phyloP scores from a whole-genome alignment of 2,797 vertebrate genomes.

The Dicrostonyx torquatus region DNA sequence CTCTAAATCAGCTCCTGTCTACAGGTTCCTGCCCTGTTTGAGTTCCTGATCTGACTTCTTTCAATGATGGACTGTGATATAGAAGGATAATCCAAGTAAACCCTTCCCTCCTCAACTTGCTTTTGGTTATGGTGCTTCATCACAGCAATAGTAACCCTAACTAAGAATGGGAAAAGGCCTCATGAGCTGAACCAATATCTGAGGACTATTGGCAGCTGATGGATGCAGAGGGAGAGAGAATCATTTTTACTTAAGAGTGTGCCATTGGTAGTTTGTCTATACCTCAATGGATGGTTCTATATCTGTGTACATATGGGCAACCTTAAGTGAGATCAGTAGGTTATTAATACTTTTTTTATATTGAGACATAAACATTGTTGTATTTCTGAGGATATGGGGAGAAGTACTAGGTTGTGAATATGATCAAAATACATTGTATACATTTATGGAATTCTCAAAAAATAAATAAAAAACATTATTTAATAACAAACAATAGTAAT shows the following conservation, averaged over 20 bases:
- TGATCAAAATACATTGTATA: neutral
- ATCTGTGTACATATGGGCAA: no score
- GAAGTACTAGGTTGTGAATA: neutral
- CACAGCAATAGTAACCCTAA: neutral
- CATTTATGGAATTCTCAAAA: neutral
- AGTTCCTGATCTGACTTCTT: neutral
- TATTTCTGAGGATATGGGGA: neutral
- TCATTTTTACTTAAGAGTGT: neutral
- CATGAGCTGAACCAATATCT: neutral
- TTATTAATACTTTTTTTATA: neutral
- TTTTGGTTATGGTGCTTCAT: neutral
- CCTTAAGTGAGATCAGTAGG: neutral
- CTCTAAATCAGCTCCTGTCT: neutral
- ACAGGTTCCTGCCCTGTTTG: neutral
- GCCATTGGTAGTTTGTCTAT: neutral
- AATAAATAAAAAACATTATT: neutral
- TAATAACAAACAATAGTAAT: neutral
- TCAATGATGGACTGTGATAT: neutral
- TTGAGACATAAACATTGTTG: neutral
- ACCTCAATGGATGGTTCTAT: neutral
- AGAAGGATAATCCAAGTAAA: neutral
- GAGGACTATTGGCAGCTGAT: neutral
- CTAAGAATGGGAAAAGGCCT: neutral
- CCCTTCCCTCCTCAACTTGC: neutral
- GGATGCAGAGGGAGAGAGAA: neutral